phyloP scores from a whole-genome alignment of 2,888 invertebrate species.

The Drosophila paranaensis region DNA sequence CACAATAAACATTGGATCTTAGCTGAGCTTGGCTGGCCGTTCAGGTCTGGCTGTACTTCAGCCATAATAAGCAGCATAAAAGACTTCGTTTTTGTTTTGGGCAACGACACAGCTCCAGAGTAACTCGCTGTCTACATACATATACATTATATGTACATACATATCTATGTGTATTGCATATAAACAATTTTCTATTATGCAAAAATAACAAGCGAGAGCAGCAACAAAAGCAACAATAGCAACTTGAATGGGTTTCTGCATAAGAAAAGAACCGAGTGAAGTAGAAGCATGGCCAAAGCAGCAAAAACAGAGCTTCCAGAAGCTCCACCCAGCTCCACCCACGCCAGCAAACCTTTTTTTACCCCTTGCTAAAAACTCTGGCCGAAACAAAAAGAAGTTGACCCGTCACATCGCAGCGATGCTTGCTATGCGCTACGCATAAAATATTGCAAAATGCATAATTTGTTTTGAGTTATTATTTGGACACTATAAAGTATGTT shows the following conservation, averaged over 20 bases:
- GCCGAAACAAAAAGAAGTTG: background rate
- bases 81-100: conserved; percentile 43
- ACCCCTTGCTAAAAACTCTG: background rate
- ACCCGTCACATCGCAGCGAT: background rate
- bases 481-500: no score
- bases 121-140: conserved; percentile 19
- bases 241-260: conserved; percentile 64
- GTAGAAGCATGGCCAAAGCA: conserved; percentile 64
- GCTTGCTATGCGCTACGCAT: conserved; percentile 23
- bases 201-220: conserved; percentile 70
- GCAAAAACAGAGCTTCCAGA: conserved; percentile 17
- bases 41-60: conserved; percentile 37
- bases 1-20: conserved; percentile 53
- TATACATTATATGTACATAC: conserved; percentile 8
- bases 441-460: background rate
- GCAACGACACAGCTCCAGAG: conserved; percentile 32
- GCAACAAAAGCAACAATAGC: conserved; percentile 41
- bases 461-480: no score
- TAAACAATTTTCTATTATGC: conserved; percentile 80
- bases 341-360: background rate
- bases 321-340: background rate
- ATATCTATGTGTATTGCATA: conserved; percentile 24
- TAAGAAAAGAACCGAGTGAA: conserved; percentile 68
- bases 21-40: background rate
- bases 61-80: conserved; percentile 73